These are phyloP conservation scores for Agelaius tricolor DNA, from an alignment of 2,113 vertebrate genomes.

Conservation along the genomic window DNA sequence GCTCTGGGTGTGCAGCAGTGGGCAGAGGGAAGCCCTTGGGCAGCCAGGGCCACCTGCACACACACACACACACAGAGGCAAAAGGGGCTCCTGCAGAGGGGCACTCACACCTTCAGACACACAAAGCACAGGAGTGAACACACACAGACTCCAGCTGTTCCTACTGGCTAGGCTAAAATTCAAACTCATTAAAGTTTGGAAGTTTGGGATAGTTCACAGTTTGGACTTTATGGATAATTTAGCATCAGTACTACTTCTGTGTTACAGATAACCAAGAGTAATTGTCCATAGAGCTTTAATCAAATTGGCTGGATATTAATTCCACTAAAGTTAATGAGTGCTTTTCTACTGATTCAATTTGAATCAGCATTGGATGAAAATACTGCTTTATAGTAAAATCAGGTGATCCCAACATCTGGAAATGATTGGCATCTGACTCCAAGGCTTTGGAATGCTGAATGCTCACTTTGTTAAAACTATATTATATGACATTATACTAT, in stretches of 20 bases:
- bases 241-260: not conserved
- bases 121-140: not conserved
- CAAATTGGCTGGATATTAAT: not conserved
- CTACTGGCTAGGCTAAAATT: not conserved
- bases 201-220: not conserved
- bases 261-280: not conserved
- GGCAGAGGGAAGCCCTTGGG: not conserved
- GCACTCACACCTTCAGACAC: not conserved
- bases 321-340: not conserved
- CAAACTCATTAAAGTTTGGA: not conserved
- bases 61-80: accelerated
- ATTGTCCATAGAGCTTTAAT: not conserved
- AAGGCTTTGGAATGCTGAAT: too few species aligned
- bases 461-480: too few species aligned
- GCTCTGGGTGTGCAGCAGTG: not conserved
- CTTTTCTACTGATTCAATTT: not conserved
- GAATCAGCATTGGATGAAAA: not conserved
- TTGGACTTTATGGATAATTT: not conserved
- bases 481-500: too few species aligned
- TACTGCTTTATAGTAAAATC: not conserved
- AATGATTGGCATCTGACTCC: too few species aligned
- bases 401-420: too few species aligned
- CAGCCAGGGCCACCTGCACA: not conserved
- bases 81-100: not conserved
- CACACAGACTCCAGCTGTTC: not conserved